A percentile compares a stretch with the other conserved stretches of the same genome.
phyloP scores from a whole-genome alignment of 1,140 invertebrate genomes.

The Helicorthomorpha holstii region DNA sequence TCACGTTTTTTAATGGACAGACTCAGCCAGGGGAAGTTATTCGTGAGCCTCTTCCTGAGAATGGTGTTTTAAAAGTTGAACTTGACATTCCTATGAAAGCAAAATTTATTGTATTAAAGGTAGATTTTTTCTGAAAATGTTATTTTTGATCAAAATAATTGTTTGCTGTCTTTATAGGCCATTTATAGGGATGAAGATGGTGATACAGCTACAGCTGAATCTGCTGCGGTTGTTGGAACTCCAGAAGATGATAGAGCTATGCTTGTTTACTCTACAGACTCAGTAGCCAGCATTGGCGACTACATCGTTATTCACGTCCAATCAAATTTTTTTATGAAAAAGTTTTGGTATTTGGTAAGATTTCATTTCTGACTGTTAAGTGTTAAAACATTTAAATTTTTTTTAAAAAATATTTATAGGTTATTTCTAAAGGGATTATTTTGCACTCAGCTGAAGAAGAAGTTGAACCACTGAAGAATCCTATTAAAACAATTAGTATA shows the following conservation, averaged over 20 bases:
- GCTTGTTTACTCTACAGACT: conserved; percentile 23
- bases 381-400: conserved; percentile 1
- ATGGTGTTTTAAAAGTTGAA: conserved; percentile 3
- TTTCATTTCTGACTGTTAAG: too few species aligned
- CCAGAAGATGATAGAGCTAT: conserved; percentile 19
- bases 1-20: not conserved
- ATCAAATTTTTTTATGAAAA: conserved; percentile 26
- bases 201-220: not conserved
- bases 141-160: not conserved
- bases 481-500: conserved; percentile 26
- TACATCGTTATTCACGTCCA: conserved; percentile 32
- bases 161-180: not conserved
- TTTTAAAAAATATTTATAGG: conserved; percentile 16
- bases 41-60: not conserved
- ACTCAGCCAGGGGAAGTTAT: too few species aligned
- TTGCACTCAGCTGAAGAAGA: conserved; percentile 22
- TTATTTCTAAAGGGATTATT: conserved; percentile 30
- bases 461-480: conserved; percentile 14
- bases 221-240: not conserved
- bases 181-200: conserved; percentile 1
- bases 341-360: conserved; percentile 31
- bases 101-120: not conserved
- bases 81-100: not conserved
- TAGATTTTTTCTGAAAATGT: not conserved
- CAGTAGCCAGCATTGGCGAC: conserved; percentile 23